phyloP scores from a whole-genome alignment of 2,113 vertebrate genomes.

The Mesembrinibis cayennensis region DNA sequence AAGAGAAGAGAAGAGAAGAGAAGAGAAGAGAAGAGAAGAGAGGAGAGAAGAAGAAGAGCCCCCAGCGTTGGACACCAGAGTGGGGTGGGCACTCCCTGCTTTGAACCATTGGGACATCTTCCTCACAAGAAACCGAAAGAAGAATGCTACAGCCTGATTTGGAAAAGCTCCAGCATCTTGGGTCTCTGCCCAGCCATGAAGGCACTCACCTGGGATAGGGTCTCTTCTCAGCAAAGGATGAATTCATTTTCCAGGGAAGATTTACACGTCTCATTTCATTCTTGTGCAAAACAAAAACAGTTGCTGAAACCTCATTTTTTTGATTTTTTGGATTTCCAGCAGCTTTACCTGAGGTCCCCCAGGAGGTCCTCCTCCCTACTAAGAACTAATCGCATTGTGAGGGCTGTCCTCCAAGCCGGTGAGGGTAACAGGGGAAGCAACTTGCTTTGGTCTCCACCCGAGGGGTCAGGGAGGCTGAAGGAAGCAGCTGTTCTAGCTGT shows the following conservation, averaged over 20 bases:
- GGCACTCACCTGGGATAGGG: background rate
- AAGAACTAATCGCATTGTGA: background rate
- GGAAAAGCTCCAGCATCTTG: background rate
- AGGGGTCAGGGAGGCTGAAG: background rate
- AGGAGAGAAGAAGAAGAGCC: background rate
- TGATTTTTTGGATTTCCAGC: background rate
- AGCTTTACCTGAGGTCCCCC: background rate
- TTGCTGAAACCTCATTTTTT: background rate
- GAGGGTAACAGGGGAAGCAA: background rate
- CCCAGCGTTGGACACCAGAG: background rate
- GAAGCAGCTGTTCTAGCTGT: slow-evolving; percentile 29
- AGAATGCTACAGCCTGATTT: background rate
- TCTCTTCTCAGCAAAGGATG: background rate
- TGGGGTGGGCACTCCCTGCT: background rate
- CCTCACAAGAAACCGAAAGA: background rate
- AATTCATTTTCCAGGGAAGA: background rate
- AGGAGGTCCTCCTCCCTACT: background rate
- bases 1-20: no score
- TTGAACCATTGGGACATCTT: background rate
- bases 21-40: no score
- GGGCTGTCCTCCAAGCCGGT: background rate
- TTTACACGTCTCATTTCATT: background rate
- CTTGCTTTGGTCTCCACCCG: background rate
- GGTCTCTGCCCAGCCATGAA: background rate
- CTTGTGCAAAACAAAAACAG: background rate